Evolutionary conservation across 2,888 invertebrate species (phyloP), one percentile per base, ranked within the genome.

Genomic region (Eupsilia transversa): DNA sequence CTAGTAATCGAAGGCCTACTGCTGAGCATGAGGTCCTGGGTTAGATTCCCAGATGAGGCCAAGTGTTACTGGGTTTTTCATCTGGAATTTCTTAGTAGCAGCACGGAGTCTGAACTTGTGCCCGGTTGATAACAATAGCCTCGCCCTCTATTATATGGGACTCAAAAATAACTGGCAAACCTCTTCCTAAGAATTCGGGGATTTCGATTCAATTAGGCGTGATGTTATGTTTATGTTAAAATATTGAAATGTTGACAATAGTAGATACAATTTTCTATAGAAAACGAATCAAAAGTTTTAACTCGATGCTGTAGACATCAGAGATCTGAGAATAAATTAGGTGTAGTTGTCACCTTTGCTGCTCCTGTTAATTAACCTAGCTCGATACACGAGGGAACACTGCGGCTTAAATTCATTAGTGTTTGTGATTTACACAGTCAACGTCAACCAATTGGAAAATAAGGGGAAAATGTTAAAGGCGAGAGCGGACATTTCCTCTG

Each of bases 401-500:
- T 63, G 66, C 27, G 59, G 59, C 68, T 82, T 85, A 77, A 80
- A 82, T 86, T 79, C 77, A 76, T 84, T 87, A 86, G 74, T 63
- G 74, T 63, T 77, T 70, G 76, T 41, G 76, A 84, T 73, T 82
- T 69, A 75, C 77, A 75, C 63, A 78, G 79, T 67, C 70, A 74
- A 82, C 67, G 64, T 78, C 72, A 77, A 76, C 75, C 75, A 70
- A 72, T 78, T 74, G 76, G 79, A 78, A 77, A 75, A 83, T n/a
- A 81, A 69, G 61, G 78, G 67, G 79, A 85, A 73, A 63, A 75
- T 70, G 74, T 74, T 76, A 77, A 82, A 85, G 80, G 63, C 68
- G 76, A 73, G 75, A 67, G 72, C 49, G 77, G 72, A 65, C 78
- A 69, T 85, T 82, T 77, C 83, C 83, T 77, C 70, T 57, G 82